A percentile compares a stretch with the other conserved stretches of the same genome.
Evolutionary conservation across 2,888 invertebrate genomes (phyloP).

Genomic region (Loripinus fragilis): DNA sequence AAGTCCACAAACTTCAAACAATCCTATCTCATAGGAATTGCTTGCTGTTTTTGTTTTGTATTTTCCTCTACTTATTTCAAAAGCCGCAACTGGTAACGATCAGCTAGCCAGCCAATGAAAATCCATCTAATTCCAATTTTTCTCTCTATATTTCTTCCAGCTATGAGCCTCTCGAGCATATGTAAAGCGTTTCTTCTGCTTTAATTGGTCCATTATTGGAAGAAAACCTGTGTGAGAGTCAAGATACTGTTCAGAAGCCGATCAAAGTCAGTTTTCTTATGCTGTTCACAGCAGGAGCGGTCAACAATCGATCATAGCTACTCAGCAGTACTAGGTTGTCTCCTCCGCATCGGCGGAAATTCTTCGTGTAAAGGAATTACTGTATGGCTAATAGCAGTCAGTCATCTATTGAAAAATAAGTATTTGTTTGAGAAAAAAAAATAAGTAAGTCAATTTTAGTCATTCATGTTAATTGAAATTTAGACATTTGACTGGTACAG

Average conservation of each 20-base stretch:
- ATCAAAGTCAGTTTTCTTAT: conserved; percentile 5
- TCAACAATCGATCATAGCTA: conserved; percentile 15
- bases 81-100: not conserved
- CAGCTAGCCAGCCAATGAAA: not conserved
- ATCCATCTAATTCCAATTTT: not conserved
- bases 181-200: not conserved
- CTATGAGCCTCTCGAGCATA: not conserved
- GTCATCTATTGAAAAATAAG: not conserved
- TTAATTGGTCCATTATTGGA: conserved; percentile 19
- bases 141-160: not conserved
- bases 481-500: too few relatives aligned
- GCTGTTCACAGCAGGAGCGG: not conserved
- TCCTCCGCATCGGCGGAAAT: not conserved
- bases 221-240: not conserved
- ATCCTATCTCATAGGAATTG: too few relatives aligned
- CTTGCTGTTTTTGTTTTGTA: too few relatives aligned
- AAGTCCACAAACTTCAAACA: too few relatives aligned
- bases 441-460: too few relatives aligned
- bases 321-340: not conserved
- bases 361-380: not conserved
- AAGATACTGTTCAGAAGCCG: not conserved
- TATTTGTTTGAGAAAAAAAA: too few relatives aligned
- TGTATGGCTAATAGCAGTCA: not conserved
- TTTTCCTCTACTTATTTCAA: not conserved
- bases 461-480: too few relatives aligned